Base-by-base conservation (phyloP, 1,140 invertebrate genomes). In the Caenorhabditis tropicalis region DNA sequence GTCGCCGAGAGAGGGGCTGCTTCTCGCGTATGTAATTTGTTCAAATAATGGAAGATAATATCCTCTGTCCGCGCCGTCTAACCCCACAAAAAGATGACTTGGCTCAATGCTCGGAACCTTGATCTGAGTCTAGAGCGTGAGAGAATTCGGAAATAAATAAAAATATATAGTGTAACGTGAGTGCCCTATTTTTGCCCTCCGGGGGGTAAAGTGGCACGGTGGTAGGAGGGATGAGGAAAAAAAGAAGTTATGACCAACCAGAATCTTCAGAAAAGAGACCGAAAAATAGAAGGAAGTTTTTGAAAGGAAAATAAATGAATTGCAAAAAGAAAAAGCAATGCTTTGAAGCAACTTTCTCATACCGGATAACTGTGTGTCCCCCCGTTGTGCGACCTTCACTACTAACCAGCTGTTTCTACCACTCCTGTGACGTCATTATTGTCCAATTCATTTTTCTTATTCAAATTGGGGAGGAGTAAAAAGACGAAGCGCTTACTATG, bases 31-130 rank as follows among this genome's bases (percentile, higher is more conserved):
- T 74, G 65, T 74, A 74, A 74, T 74, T 74, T 74, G 65, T 43
- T 74, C 65, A 74, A 74, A 74, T 74, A 74, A 74, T 46, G 65
- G 65, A 74, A 74, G 65, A 74, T 74, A 65, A 65, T 65, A 65
- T 65, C n/a, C 58, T 24, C 58, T 15, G 12, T 51, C 49, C 24
- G n/a, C n/a, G n/a, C 27, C 33, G 58, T 65, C 31, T 65, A 29
- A 65, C 29, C 27, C n/a, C 9, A 7, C 24, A 24, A 27, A 27
- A 27, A 21, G 65, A 39, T 74, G 65, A 74, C 65, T 74, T 29
- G 24, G n/a, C 10, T 15, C 9, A n/a, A 16, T 36, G 21, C 36
- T 36, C 24, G 36, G 7, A 74, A 31, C 65, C 65, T 74, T 39
- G 65, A 74, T 74, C 65, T 24, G 12, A 43, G 65, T 29, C 36